Evolutionary conservation across 1,140 invertebrate species (phyloP).

Genomic region (Vollenhovia emeryi): DNA sequence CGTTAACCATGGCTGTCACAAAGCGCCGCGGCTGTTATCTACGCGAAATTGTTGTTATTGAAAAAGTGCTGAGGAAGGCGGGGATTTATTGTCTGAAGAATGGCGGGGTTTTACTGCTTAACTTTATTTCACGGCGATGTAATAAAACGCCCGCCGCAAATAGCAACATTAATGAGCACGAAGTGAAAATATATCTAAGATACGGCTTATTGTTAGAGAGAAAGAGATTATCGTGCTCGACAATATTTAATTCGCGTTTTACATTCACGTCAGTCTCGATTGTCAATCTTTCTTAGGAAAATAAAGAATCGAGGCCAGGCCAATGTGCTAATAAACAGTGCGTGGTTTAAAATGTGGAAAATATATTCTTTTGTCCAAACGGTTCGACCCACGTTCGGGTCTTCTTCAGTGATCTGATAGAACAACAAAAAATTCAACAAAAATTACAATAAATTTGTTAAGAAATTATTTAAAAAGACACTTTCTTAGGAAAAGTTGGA

Average conservation of each 20-base stretch:
- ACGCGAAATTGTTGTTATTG: slow-evolving; percentile 59
- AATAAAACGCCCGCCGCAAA: slow-evolving; percentile 48
- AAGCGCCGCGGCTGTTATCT: slow-evolving; percentile 38
- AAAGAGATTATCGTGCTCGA: not conserved
- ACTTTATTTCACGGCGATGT: slow-evolving; percentile 47
- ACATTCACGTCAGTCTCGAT: not conserved
- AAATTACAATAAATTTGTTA: too few relatives aligned
- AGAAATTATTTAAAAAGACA: too few relatives aligned
- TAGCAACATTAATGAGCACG: slow-evolving; percentile 51
- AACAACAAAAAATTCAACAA: too few relatives aligned
- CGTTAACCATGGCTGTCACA: slow-evolving; percentile 46
- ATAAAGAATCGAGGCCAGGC: too few relatives aligned
- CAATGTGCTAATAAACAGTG: too few relatives aligned
- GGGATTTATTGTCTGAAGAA: slow-evolving; percentile 45
- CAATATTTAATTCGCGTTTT: slow-evolving; percentile 36
- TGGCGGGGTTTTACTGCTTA: slow-evolving; percentile 43
- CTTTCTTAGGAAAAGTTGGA: too few relatives aligned
- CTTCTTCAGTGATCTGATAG: too few relatives aligned
- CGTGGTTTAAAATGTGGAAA: too few relatives aligned
- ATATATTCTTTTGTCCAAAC: too few relatives aligned
- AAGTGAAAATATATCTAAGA: slow-evolving; percentile 48
- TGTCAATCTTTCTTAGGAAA: not conserved
- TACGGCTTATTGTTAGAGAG: slow-evolving; percentile 12
- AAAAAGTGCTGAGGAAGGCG: slow-evolving; percentile 48
- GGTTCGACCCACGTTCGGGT: too few relatives aligned